A percentile compares a stretch with the other conserved stretches of the same genome.
These are phyloP conservation scores for Stramonita haemastoma DNA, from an alignment of 2,888 invertebrate species.

Conservation along the genomic window DNA sequence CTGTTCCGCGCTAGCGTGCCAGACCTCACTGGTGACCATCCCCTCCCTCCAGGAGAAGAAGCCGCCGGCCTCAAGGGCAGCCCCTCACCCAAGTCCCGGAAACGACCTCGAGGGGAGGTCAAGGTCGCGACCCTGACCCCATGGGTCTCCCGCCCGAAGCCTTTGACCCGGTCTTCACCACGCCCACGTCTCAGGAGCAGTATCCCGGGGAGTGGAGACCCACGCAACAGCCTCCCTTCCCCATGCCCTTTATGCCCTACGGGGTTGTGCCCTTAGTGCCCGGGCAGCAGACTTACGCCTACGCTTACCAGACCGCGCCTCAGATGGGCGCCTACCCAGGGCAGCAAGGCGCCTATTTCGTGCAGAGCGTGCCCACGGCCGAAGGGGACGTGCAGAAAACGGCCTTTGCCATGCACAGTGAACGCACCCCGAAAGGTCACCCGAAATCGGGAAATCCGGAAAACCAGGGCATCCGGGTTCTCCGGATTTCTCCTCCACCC, in stretches of 20 bases:
- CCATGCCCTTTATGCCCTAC: conserved; percentile 51
- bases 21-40: conserved; percentile 31
- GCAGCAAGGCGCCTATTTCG: conserved; percentile 64
- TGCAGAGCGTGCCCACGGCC: conserved; percentile 61
- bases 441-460: conserved; percentile 34
- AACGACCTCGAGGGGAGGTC: conserved; percentile 52
- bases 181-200: conserved; percentile 49
- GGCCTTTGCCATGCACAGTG: conserved; percentile 56
- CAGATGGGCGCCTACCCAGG: conserved; percentile 33
- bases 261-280: conserved; percentile 54
- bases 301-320: conserved; percentile 53
- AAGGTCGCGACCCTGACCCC: conserved; percentile 55
- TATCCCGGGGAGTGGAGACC: conserved; percentile 50
- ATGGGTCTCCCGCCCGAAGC: conserved; percentile 64
- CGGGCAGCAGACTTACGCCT: conserved; percentile 54
- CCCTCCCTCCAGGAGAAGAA: not conserved
- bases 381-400: conserved; percentile 58
- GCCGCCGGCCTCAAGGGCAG: conserved; percentile 49
- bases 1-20: conserved; percentile 47
- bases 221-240: conserved; percentile 27
- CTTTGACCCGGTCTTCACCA: conserved; percentile 66
- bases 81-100: conserved; percentile 47
- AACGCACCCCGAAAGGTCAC: conserved; percentile 46
- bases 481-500: conserved; percentile 63
- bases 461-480: conserved; percentile 48